These are phyloP conservation scores for Nyctibius grandis DNA, from an alignment of 2,797 vertebrate species.

Conservation along the genomic window DNA sequence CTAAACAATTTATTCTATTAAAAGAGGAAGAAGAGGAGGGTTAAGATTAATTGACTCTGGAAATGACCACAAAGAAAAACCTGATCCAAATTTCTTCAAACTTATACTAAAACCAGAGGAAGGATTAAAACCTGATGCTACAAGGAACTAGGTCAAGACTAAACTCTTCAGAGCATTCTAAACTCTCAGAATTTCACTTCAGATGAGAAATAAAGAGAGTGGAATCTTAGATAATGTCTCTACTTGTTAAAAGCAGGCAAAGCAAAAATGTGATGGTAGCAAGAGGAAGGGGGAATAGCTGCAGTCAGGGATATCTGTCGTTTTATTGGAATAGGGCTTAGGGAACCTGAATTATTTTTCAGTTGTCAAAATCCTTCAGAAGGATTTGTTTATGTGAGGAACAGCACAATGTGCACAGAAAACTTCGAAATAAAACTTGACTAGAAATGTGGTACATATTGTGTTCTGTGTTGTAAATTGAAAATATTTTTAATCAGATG, in stretches of 20 bases:
- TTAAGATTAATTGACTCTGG: not conserved
- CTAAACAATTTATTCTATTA: not conserved
- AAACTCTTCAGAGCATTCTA: not conserved
- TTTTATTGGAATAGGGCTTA: not conserved
- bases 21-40: not conserved
- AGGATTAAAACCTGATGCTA: not conserved
- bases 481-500: not conserved
- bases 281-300: not conserved
- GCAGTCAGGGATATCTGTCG: not conserved
- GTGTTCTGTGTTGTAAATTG: not conserved
- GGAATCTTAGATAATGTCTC: not conserved
- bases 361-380: not conserved
- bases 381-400: not conserved
- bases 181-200: not conserved
- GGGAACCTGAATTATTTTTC: not conserved
- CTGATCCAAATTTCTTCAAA: not conserved
- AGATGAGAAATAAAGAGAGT: not conserved
- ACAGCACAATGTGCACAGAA: fast-evolving
- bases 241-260: not conserved
- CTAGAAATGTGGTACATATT: not conserved
- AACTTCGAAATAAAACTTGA: not conserved
- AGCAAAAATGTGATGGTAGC: not conserved
- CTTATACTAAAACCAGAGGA: not conserved
- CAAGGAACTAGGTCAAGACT: not conserved
- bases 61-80: not conserved